Base-by-base conservation (phyloP, 2,888 invertebrate species). In the Dioctria rufipes region DNA sequence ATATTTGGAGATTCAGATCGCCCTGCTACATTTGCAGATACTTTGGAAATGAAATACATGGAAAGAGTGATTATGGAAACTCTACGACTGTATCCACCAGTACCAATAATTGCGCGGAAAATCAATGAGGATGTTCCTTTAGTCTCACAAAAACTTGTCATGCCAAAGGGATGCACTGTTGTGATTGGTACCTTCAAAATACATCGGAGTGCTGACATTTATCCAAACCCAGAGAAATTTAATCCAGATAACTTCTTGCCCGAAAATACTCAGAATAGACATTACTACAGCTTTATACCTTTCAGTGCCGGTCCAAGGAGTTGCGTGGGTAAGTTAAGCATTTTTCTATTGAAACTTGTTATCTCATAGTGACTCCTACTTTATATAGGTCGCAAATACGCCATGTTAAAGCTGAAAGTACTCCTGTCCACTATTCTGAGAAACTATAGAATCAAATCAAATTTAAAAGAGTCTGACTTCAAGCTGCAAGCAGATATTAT, bases 231-330 rank as follows among this genome's bases (percentile, higher is more conserved):
- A 0, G 90, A 93, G 2, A 91, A 91, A 82, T 95, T 94, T 88
- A 91, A 95, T 86, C 95, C 95, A 0, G 95, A 95, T 85, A 94
- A 95, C 86, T 95, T 95, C 91, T 88, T 95, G 49, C 94, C 95
- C 0, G 95, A 95, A 86, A 92, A 92, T 80, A 93, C 93, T 39
- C 92, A 93, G 46, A 93, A 93, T 83, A 91, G 95, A 75, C 95
- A 95, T 85, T 95, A 94, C 86, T 95, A 95, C 87, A 92, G 94
- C 82, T 95, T 92, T 86, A 93, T 95, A 78, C 95, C 95, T 0
- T 95, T 95, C 90, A 94, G 94, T 82, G 95, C 95, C 67, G 95
- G 95, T 42, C 95, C 95, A 1, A 91, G 95, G 83, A 94, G 94
- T 84, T 95, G 95, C 87, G 95, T 95, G 39, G 95, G 92, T 92